These are phyloP conservation scores for Oxytorus armatus DNA, from an alignment of 2,888 invertebrate genomes.

Conservation along the genomic window DNA sequence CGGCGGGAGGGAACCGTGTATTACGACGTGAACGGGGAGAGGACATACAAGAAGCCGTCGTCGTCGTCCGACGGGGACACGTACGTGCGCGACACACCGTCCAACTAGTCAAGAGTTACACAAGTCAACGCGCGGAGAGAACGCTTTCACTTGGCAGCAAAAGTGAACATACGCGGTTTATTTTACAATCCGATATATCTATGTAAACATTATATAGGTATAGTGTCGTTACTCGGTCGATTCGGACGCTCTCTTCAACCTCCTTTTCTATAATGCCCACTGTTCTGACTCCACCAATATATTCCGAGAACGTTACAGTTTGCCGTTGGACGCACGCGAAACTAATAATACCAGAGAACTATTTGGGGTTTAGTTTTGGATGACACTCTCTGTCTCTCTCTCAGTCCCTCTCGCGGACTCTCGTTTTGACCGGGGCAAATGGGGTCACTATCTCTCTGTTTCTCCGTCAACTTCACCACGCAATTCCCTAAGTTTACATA, in stretches of 20 bases:
- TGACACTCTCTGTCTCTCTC: constrained; percentile 10
- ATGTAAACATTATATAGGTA: constrained; percentile 17
- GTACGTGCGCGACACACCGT: constrained; percentile 55
- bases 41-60: constrained; percentile 35
- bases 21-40: constrained; percentile 48
- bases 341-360: constrained; percentile 16
- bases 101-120: constrained; percentile 67
- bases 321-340: not conserved
- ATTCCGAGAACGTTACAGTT: not conserved
- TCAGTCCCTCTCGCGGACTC: no score
- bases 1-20: constrained; percentile 46
- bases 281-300: constrained; percentile 7
- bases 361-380: constrained; percentile 33
- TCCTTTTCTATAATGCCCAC: constrained; percentile 41
- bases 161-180: constrained; percentile 34
- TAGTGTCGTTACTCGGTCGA: constrained; percentile 36
- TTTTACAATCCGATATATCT: not conserved
- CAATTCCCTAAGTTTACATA: not conserved
- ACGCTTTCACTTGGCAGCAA: constrained; percentile 72
- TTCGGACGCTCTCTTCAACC: constrained; percentile 45
- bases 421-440: no score
- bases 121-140: constrained; percentile 68
- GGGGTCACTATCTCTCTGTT: constrained; percentile 23
- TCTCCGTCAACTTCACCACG: constrained; percentile 15
- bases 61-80: constrained; percentile 30